Evolutionary conservation across 2,797 vertebrate genomes (phyloP), one percentile per base, ranked within the genome.

Genomic region (Bucorvus abyssinicus): DNA sequence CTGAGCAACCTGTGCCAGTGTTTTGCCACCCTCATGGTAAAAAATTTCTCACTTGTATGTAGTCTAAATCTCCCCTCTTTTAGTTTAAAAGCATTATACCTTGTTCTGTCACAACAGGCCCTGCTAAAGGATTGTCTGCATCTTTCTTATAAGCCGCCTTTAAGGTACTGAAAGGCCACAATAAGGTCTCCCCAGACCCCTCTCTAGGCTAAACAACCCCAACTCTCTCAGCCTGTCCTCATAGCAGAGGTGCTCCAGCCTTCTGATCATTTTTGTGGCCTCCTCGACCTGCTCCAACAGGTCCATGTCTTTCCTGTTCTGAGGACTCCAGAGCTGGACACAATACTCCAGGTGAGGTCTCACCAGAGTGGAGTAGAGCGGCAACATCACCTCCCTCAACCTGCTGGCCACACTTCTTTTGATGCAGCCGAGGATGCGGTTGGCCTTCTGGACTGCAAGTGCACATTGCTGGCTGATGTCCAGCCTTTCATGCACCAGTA

Each of bases 241-340:
- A 5, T 0, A 30, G 34, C 7, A 61, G 71, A 77, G 36, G 27
- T 50, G 18, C 7, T 85, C 17, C 56, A 80, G 4, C 16, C 61
- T 9, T 50, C 34, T 15, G 55, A 36, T 55, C 10, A 15, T 63
- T 7, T 75, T 49, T 3, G 7, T 70, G 32, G 6, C 24, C 22
- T 79, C 9, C 29, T 75, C 32, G 14, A 60, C 26, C 2, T 0
- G 2, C 27, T 70, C 15, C 5, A 53, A 5, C 36, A 68, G 24
- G 12, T 63, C 30, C 12, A 5, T 47, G 32, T 80, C 27, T 16
- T n/a, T 69, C 38, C 6, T 79, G 11, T 69, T 36, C 45, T 93
- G 56, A 6, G 13, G 21, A 2, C 27, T 4, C 26, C 26, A 47
- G 8, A 53, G 30, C 49, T 57, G 38, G 10, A 36, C 0, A 0